phyloP scores from a whole-genome alignment of 23 tunicate genomes.

The Trididemnum clinides region DNA sequence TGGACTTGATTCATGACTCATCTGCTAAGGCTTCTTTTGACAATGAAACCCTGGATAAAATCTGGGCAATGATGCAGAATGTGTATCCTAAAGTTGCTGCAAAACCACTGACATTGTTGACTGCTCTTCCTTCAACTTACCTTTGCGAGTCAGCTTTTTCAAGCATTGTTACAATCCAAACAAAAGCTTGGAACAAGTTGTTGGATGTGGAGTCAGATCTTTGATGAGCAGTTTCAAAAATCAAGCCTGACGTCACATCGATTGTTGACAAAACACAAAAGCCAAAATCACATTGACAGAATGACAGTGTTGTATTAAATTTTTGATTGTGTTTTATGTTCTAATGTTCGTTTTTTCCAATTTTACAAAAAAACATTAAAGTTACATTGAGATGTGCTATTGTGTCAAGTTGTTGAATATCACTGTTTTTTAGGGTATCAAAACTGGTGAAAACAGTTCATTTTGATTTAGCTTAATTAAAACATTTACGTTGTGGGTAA shows the following conservation, averaged over 20 bases:
- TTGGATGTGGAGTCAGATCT: constrained; percentile 10
- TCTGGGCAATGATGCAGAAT: constrained; percentile 39
- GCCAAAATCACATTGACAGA: not conserved
- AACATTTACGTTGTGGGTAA: too few species aligned
- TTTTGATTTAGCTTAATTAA: too few species aligned
- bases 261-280: constrained; percentile 28
- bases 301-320: not conserved
- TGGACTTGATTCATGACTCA: constrained; percentile 47
- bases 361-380: too few species aligned
- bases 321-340: not conserved
- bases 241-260: constrained; percentile 28
- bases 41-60: constrained; percentile 23
- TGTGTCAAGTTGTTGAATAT: too few species aligned
- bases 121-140: constrained; percentile 34
- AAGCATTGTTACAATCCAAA: constrained; percentile 27
- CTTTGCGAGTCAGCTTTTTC: constrained; percentile 36
- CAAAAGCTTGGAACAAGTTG: constrained; percentile 47
- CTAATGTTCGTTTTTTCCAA: too few species aligned
- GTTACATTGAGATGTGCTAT: too few species aligned
- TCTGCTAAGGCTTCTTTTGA: constrained; percentile 53
- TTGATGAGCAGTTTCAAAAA: constrained; percentile 32
- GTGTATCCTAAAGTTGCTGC: constrained; percentile 52
- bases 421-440: too few species aligned
- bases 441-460: too few species aligned
- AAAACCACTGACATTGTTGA: constrained; percentile 45